Conservation (phyloP, 1,140 invertebrate genomes). For the Aphaenogaster ashmeadi region DNA sequence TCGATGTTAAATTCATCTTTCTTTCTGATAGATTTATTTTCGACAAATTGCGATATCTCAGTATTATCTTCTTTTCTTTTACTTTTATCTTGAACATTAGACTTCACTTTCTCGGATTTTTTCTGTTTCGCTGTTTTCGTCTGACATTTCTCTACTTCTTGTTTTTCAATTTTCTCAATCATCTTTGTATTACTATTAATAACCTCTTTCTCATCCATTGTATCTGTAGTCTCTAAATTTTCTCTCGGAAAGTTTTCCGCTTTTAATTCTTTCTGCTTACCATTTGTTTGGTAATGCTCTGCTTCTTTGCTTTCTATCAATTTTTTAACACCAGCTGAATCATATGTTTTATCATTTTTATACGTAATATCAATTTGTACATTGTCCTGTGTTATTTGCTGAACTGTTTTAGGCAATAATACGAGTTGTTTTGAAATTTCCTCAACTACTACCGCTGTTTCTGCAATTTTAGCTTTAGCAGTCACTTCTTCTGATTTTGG, state of each 20-base stretch:
- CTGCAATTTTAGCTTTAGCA: not conserved
- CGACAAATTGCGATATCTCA: not conserved
- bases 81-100: not conserved
- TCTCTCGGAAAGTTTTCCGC: not conserved
- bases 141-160: not conserved
- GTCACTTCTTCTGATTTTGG: not conserved
- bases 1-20: not conserved
- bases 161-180: slow-evolving; percentile 2
- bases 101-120: slow-evolving; percentile 36
- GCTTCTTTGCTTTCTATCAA: not conserved
- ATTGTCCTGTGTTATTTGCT: not conserved
- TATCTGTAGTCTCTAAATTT: not conserved
- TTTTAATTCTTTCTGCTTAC: slow-evolving; percentile 20
- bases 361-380: not conserved
- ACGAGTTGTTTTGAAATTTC: not conserved
- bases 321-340: not conserved
- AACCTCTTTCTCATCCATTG: not conserved
- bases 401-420: not conserved
- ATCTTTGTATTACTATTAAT: not conserved
- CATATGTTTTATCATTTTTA: not conserved
- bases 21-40: slow-evolving; percentile 16
- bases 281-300: not conserved
- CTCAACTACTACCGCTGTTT: not conserved
- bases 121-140: slow-evolving; percentile 31
- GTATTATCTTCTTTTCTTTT: not conserved